phyloP scores from a whole-genome alignment of 1,140 invertebrate species.

The Drosophila ficusphila region DNA sequence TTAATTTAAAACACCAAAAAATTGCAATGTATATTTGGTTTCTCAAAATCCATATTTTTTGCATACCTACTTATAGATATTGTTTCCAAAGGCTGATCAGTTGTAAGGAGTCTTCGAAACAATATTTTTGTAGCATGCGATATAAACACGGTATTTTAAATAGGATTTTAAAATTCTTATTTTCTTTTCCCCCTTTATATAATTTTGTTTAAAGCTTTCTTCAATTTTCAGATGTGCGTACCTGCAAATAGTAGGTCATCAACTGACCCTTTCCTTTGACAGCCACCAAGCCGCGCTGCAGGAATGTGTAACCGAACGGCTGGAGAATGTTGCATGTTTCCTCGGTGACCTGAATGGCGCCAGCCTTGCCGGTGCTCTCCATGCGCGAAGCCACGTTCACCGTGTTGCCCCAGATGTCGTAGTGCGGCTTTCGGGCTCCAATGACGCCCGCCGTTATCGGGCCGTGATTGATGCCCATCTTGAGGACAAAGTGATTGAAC shows the following conservation, averaged over 20 bases:
- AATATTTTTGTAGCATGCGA: too few relatives aligned
- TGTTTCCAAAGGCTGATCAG: too few relatives aligned
- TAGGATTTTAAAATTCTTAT: too few relatives aligned
- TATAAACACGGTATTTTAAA: too few relatives aligned
- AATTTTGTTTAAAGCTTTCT: too few relatives aligned
- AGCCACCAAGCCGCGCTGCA: constrained; percentile 94
- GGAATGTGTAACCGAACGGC: constrained; percentile 95
- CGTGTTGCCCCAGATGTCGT: constrained; percentile 97
- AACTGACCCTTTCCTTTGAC: constrained; percentile 98
- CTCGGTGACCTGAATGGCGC: constrained; percentile 97
- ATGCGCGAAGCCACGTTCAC: constrained; percentile 98
- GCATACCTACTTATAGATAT: too few relatives aligned
- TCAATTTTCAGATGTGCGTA: too few relatives aligned
- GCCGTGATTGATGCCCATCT: constrained; percentile 98
- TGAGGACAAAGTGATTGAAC: constrained; percentile 97
- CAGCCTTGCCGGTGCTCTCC: constrained; percentile 98
- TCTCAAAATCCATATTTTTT: too few relatives aligned
- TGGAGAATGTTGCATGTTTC: constrained; percentile 95
- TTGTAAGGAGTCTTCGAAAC: too few relatives aligned
- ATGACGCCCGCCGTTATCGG: constrained; percentile 98
- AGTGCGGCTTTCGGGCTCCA: constrained; percentile 96
- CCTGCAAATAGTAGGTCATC: constrained; percentile 96
- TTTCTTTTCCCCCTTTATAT: too few relatives aligned
- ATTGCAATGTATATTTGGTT: too few relatives aligned
- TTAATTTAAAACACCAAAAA: too few relatives aligned